Base-by-base conservation (phyloP, 2,113 vertebrate genomes). In the Emydura subglobosa region DNA sequence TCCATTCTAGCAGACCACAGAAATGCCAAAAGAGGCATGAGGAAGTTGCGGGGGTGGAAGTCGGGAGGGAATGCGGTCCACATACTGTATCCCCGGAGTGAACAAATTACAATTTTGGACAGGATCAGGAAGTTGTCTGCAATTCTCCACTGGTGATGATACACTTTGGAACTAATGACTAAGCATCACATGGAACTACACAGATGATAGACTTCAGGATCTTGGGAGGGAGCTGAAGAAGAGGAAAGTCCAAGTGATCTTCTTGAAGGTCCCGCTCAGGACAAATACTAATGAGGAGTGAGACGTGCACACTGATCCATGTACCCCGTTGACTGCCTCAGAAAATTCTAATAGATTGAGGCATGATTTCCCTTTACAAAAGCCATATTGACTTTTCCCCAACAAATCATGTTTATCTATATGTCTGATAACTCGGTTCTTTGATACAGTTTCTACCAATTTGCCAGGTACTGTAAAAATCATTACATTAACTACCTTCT, bases 1-100 rank as follows among this genome's bases (percentile, higher is more conserved):
- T 42, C 19, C 83, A 95, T 96, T 94, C 65, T 81, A 92, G 83
- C 65, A 51, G 83, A 22, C 21, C 83, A 47, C 92, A 19, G 89
- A 85, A 82, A 82, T 92, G 90, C 86, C 88, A 96, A 88, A 96
- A 96, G 89, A 82, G 34, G 74, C 93, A 94, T 95, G 95, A 95
- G 74, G 65, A 96, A 96, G 95, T 87, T 89, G 86, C 85, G 53
- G 95, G 85, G 21, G 39, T 42, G 39, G 89, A 53, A 95, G 79
- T 22, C 93, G 57, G 65, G 93, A 96, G 95, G 83, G 93, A 96
- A 96, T 65, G 14, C 53, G 85, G 72, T 65, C 94, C 68, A 24
- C 21, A 42, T 42, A 4, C n/a, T 74, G 79, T 94, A 87, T 96
- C 95, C 65, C 74, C 68, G 92, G 95, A 95, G 96, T 29, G 80